phyloP scores from a whole-genome alignment of 2,113 vertebrate species.

The Sinocyclocheilus anshuiensis region DNA sequence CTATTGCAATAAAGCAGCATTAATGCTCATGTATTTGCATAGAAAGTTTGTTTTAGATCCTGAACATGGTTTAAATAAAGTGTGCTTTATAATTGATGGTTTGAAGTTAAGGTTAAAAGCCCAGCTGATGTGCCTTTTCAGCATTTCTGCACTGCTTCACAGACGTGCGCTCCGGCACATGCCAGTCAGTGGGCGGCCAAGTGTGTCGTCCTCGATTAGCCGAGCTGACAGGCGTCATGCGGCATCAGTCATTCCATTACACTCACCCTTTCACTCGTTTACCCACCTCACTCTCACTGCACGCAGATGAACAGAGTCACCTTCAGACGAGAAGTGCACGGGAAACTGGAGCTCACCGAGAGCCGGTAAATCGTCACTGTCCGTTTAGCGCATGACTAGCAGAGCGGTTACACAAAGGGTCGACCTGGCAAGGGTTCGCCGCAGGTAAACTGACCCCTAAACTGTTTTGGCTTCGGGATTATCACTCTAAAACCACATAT shows the following conservation, averaged over 20 bases:
- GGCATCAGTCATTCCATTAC: constrained; percentile 60
- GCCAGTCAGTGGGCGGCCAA: constrained; percentile 68
- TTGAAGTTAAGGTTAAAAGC: neutral
- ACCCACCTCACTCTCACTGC: constrained; percentile 21
- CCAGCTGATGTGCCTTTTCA: neutral
- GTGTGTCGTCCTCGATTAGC: constrained; percentile 68
- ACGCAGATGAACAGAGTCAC: constrained; percentile 4
- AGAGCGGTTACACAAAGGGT: neutral
- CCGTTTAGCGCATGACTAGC: constrained; percentile 36
- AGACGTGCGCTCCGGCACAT: constrained; percentile 46
- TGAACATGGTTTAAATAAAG: neutral
- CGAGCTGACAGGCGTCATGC: constrained; percentile 63
- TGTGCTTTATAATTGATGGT: neutral
- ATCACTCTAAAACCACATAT: too few species aligned
- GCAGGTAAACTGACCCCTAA: too few species aligned
- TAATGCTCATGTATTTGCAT: too few species aligned
- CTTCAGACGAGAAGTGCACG: neutral
- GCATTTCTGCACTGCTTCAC: neutral
- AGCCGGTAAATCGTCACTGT: constrained; percentile 17
- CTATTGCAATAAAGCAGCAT: neutral
- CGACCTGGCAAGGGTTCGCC: too few species aligned
- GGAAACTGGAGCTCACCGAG: neutral
- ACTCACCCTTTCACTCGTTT: constrained; percentile 27
- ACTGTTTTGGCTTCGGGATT: too few species aligned
- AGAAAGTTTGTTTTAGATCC: neutral